Conservation (phyloP, 2,797 vertebrate genomes). For the Mus minutoides region DNA sequence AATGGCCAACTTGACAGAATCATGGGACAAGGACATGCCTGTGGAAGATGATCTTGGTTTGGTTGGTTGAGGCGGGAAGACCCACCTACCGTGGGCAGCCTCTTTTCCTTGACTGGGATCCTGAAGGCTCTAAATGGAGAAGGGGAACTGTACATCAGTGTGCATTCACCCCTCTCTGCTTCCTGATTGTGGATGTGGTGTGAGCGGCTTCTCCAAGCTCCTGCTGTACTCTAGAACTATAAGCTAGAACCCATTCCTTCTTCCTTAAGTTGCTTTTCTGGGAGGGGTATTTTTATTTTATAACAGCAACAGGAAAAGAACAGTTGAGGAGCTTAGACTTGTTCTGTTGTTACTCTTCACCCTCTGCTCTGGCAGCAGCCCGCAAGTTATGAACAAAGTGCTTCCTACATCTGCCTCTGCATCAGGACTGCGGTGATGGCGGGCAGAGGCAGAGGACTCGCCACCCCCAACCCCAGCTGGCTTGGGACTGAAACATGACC, state of each 20-base stretch:
- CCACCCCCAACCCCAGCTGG: not conserved
- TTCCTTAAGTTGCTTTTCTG: not conserved
- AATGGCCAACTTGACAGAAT: not conserved
- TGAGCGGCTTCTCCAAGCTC: not conserved
- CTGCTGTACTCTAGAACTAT: no score
- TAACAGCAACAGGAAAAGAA: not conserved
- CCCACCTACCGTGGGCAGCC: not conserved
- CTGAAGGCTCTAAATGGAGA: not conserved
- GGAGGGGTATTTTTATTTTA: not conserved
- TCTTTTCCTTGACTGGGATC: not conserved
- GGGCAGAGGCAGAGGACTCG: not conserved
- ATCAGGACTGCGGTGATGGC: not conserved
- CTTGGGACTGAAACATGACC: not conserved
- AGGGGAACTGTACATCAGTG: not conserved
- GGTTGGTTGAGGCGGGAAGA: not conserved
- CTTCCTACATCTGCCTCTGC: not conserved
- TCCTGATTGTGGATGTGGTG: not conserved
- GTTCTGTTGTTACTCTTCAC: not conserved
- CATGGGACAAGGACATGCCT: not conserved
- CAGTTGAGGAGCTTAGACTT: not conserved
- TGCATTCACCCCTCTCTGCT: not conserved
- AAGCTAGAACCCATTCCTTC: no score
- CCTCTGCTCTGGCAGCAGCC: rapidly evolving
- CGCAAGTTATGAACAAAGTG: not conserved
- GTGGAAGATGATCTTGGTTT: not conserved